These are phyloP conservation scores for Danio aesculapii DNA, from an alignment of 2,797 vertebrate species.

Conservation along the genomic window DNA sequence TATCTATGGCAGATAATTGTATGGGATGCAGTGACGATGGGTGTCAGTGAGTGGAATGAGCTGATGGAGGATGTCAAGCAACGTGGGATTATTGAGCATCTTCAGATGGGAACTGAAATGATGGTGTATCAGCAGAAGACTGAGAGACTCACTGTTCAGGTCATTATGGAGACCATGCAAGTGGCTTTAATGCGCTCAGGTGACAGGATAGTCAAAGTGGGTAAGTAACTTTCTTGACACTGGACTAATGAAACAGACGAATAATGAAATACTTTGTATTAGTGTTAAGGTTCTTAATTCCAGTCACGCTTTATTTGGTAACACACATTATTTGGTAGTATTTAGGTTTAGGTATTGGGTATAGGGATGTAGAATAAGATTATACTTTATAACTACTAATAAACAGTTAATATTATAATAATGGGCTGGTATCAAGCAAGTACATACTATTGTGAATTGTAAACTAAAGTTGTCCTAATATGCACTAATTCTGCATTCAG, in stretches of 20 bases:
- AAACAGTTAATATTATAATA: no score
- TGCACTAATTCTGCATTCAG: not conserved
- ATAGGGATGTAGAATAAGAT: no score
- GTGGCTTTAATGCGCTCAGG: not conserved
- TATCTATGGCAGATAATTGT: not conserved
- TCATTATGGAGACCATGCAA: constrained; percentile 20
- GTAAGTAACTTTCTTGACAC: constrained; percentile 4
- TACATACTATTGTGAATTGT: no score
- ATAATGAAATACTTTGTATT: no score
- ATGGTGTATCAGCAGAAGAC: constrained; percentile 6
- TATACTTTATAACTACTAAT: no score
- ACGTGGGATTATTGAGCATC: not conserved
- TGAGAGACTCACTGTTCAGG: constrained; percentile 9
- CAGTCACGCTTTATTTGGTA: no score
- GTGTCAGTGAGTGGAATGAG: not conserved
- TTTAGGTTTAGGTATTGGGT: no score
- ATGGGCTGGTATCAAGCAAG: no score
- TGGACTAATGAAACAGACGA: not conserved
- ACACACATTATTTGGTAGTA: no score
- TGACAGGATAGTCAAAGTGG: not conserved
- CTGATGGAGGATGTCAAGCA: not conserved
- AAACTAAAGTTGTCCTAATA: no score
- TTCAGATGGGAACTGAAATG: constrained; percentile 5
- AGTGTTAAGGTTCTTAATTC: no score
- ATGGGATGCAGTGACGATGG: not conserved